Conservation (phyloP, 2,797 vertebrate species). For the Halcyon smyrnensis region DNA sequence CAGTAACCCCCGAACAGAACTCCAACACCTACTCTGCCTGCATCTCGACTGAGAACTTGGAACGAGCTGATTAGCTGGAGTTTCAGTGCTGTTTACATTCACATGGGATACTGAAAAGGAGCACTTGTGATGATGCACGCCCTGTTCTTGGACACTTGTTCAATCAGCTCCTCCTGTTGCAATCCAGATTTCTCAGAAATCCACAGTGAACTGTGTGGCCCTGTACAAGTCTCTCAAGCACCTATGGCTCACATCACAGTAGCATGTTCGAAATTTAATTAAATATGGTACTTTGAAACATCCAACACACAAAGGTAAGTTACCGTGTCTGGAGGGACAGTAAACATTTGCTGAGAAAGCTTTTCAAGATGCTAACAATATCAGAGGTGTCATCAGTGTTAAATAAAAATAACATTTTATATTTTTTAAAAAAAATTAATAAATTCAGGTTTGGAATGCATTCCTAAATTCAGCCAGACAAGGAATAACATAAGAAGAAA, state of each 20-base stretch:
- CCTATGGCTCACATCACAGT: neutral
- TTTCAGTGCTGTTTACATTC: fast-evolving
- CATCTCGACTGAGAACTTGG: fast-evolving
- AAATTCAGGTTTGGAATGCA: neutral
- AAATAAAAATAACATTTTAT: neutral
- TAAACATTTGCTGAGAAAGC: neutral
- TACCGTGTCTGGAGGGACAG: neutral
- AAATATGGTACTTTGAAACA: neutral
- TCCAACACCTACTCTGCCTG: neutral
- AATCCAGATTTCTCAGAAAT: neutral
- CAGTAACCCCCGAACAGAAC: neutral
- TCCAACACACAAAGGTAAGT: neutral
- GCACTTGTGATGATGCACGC: fast-evolving
- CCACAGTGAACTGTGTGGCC: neutral
- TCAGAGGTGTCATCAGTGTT: neutral
- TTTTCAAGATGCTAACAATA: neutral
- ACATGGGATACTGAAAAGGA: neutral
- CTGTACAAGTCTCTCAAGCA: neutral
- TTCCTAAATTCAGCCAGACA: neutral
- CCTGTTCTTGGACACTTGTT: neutral
- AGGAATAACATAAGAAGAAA: neutral
- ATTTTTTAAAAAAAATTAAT: neutral
- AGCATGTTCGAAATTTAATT: neutral
- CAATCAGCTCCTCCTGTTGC: fast-evolving
- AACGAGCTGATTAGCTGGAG: neutral